Percentiles rank a stretch among this genome's conserved stretches.
Evolutionary conservation across 2,113 vertebrate species (phyloP).

Genomic region (Rhynchomys soricoides): DNA sequence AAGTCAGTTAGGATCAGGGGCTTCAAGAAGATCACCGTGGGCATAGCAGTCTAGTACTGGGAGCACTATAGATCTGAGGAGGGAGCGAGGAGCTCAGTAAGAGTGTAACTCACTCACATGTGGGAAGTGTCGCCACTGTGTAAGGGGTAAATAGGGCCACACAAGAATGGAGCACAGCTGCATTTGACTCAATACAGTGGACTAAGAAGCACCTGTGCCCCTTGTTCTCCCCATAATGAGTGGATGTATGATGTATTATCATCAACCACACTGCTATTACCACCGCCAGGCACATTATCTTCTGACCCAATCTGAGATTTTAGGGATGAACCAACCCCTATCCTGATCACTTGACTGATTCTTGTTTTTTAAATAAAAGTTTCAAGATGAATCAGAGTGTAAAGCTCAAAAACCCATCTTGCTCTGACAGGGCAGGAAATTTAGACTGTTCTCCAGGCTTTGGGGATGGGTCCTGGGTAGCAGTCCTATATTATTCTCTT

Average conservation of each 20-base stretch:
- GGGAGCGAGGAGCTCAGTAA: background rate
- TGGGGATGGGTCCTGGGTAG: background rate
- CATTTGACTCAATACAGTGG: background rate
- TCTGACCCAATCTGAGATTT: background rate
- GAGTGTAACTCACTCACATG: background rate
- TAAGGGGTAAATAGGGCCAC: background rate
- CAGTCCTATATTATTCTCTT: background rate
- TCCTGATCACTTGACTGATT: background rate
- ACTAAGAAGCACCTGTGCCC: background rate
- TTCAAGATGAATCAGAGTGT: background rate
- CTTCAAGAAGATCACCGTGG: background rate
- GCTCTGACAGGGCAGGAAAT: background rate
- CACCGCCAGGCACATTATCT: background rate
- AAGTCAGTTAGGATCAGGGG: background rate
- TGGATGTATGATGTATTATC: background rate
- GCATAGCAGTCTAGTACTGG: background rate
- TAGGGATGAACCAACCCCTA: background rate
- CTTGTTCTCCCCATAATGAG: background rate
- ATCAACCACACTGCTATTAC: background rate
- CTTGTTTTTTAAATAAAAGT: background rate
- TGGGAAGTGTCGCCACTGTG: background rate
- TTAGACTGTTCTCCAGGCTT: background rate
- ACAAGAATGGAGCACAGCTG: background rate
- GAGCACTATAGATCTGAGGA: background rate
- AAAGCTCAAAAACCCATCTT: slow-evolving; percentile 4